These are phyloP conservation scores for Lepeophtheirus salmonis DNA, from an alignment of 1,140 invertebrate species.

Conservation along the genomic window DNA sequence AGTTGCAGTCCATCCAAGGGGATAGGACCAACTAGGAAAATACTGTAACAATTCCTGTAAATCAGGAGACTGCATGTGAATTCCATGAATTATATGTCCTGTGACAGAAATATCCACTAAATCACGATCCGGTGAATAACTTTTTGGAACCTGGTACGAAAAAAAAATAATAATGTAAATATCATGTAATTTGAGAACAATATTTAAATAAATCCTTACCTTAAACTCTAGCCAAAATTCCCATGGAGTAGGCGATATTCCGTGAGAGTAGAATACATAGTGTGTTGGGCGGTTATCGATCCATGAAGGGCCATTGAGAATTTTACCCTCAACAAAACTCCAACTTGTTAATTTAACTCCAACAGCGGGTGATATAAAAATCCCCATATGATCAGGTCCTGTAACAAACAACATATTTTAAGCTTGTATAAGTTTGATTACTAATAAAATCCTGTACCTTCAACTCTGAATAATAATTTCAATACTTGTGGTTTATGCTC, in stretches of 20 bases:
- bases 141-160: neutral
- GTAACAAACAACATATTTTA: conserved; percentile 6
- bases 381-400: conserved; percentile 29
- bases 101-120: conserved; percentile 12
- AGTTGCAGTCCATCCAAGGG: conserved; percentile 17
- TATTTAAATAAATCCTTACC: conserved; percentile 16
- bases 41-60: conserved; percentile 13
- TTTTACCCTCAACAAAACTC: conserved; percentile 25
- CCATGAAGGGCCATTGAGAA: conserved; percentile 22
- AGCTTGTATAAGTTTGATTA: neutral
- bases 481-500: neutral
- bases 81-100: conserved; percentile 26
- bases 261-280: conserved; percentile 24
- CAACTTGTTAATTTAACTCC: conserved; percentile 24
- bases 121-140: neutral
- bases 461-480: neutral
- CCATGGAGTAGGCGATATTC: conserved; percentile 21
- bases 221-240: conserved; percentile 22
- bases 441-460: neutral
- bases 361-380: conserved; percentile 24
- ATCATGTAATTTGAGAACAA: neutral
- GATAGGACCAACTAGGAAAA: conserved; percentile 20
- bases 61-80: conserved; percentile 20
- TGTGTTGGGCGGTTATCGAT: conserved; percentile 21
- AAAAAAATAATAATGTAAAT: neutral